Base-by-base conservation (phyloP, 2,113 vertebrate genomes). In the Labeo rohita region DNA sequence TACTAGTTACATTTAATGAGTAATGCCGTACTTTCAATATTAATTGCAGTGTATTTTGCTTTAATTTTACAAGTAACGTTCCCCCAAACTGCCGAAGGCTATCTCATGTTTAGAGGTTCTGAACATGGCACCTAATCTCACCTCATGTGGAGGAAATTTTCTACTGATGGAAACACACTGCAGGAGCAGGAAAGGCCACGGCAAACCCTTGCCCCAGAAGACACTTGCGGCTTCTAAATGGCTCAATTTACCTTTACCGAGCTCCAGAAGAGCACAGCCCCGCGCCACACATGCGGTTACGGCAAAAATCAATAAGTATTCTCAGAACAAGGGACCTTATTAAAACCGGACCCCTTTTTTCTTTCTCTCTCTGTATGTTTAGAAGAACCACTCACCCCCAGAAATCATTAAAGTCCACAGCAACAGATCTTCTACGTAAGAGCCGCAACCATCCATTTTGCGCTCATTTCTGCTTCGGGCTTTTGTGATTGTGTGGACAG, bases 291-390 rank as follows among this genome's bases (percentile, higher is more conserved):
- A 90, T 89, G 87, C 91, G 61, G 89, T 91, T 92, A 90, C 86
- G 87, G 91, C 79, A 85, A 86, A 96, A 96, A 95, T 95, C 94
- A 95, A 95, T 95, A 95, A 86, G 91, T 93, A 92, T 88, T 95
- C 95, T 92, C 91, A 93, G 94, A 95, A 95, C 92, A 93, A 94
- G 92, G 91, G 83, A 90, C 89, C 91, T 93, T 93, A 93, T 95
- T 94, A 93, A 94, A 93, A 93, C 88, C 43, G 86, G 85, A 88
- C 87, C 87, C 89, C 91, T 91, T 92, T 90, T 92, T 87, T 87
- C 82, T 72, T 90, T 88, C 66, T 89, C 91, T 92, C 87, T 88
- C 84, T 74, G 91, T 87, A 81, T 91, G 91, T 92, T 92, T 84
- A 91, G 90, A 92, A 91, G 93, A 94, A 93, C 94, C 88, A 76